These are phyloP conservation scores for Drosophila lacicola DNA, from an alignment of 2,888 invertebrate genomes.

Conservation along the genomic window DNA sequence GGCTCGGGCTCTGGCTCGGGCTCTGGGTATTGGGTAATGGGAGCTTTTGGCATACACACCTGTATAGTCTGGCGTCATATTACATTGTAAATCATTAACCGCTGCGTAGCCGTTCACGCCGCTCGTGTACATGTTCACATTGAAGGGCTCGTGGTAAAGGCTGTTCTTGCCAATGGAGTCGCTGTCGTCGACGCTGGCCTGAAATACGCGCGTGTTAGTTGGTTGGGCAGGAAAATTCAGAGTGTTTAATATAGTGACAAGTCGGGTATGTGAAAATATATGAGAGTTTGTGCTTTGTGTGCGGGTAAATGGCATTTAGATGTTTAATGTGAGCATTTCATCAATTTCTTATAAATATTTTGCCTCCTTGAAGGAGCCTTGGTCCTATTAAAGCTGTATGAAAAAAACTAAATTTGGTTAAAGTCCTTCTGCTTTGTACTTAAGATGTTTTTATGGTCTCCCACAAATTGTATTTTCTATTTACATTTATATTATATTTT, in stretches of 20 bases:
- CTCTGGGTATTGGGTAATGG: constrained; percentile 26
- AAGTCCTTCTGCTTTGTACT: too few species aligned
- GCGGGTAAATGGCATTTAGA: constrained; percentile 16
- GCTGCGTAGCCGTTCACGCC: constrained; percentile 85
- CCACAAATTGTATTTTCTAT: too few species aligned
- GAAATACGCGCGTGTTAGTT: constrained; percentile 7
- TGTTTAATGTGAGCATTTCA: constrained; percentile 12
- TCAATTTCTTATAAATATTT: constrained; percentile 5
- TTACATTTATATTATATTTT: too few species aligned
- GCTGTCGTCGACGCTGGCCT: constrained; percentile 84
- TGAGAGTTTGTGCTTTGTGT: constrained; percentile 4
- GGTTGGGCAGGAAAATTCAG: background rate
- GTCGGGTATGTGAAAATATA: constrained; percentile 28
- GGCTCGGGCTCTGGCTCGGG: constrained; percentile 16
- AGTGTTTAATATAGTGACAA: constrained; percentile 50
- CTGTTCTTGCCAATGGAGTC: constrained; percentile 86
- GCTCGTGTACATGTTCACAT: constrained; percentile 85
- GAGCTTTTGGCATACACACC: constrained; percentile 84
- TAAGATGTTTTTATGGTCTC: too few species aligned
- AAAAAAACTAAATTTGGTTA: background rate
- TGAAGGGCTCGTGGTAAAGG: constrained; percentile 86
- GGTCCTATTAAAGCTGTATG: background rate
- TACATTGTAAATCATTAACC: constrained; percentile 85
- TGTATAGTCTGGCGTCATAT: constrained; percentile 87
- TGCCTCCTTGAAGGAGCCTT: too few species aligned